Base-by-base conservation (phyloP, 2,888 invertebrate genomes). In the Drosophila rellima region DNA sequence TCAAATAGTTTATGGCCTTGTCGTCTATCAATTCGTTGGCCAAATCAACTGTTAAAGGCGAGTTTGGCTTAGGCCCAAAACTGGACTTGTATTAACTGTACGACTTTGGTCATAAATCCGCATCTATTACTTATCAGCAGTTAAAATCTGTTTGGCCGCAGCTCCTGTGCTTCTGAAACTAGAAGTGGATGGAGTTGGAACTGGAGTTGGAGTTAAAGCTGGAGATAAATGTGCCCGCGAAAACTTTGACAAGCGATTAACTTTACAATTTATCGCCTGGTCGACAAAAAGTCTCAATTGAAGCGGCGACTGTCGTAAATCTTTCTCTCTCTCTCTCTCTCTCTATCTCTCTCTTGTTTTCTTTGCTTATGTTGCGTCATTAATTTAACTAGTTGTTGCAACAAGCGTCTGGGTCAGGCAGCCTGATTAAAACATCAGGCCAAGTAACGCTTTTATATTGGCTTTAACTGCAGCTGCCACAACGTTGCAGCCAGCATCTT, bases 371-470 rank as follows among this genome's bases (percentile, higher is more conserved):
- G 88, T 88, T 80, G 88, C 81, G 78, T 90, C 89, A 88, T 90
- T 90, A 90, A 88, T 87, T 90, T 82, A 85, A 90, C 90, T 79
- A 88, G 88, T 82, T 85, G 87, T 78, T 78, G 88, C 70, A 78
- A 84, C 86, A 86, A 67, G 86, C 68, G 70, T 29, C 68, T 80
- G 82, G 84, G 82, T 87, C 85, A 64, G 75, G 56, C 64, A 61
- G 45, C 57, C 85, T 83, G 89, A 88, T 88, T 88, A 88, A 88
- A 87, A 82, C 83, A 88, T 87, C 88, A 83, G 79, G 52, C 13
- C 20, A 45, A 56, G 20, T 44, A 44, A 55, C 20, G 26, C n/a
- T 23, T 17, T 1, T 10, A 29, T 20, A 29, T 26, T 26, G 44
- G 33, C 23, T 1, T 45, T 48, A 51, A 29, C 29, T 23, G 40